These are phyloP conservation scores for Heliconius nattereri DNA, from an alignment of 1,140 invertebrate genomes.

Conservation along the genomic window DNA sequence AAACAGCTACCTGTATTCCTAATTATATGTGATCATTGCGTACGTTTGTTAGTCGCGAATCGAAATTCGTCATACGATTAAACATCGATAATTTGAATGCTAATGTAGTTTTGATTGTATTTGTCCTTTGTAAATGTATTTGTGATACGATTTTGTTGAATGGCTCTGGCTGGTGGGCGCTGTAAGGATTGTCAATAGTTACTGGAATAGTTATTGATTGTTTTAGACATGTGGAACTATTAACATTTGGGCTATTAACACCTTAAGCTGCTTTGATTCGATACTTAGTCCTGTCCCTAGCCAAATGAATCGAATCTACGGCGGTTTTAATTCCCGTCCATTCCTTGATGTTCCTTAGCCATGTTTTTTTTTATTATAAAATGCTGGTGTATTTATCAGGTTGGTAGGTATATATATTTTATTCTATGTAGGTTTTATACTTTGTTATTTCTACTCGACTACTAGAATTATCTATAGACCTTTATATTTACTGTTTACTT, in stretches of 20 bases:
- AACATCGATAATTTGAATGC: conserved; percentile 28
- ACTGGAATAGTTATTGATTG: conserved; percentile 2
- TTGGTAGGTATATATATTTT: too few species aligned
- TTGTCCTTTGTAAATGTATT: conserved; percentile 28
- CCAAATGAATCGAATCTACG: too few species aligned
- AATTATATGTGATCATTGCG: conserved; percentile 60
- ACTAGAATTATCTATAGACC: background rate
- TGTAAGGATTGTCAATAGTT: background rate
- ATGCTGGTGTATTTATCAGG: too few species aligned
- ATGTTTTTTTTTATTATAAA: too few species aligned
- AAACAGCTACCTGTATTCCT: conserved; percentile 40
- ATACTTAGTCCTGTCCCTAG: too few species aligned
- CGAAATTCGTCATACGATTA: conserved; percentile 45
- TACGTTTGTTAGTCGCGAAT: conserved; percentile 45
- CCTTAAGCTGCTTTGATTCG: background rate
- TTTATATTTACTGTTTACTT: conserved; percentile 30
- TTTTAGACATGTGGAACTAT: background rate
- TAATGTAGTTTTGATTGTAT: conserved; percentile 35
- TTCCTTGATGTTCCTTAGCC: too few species aligned
- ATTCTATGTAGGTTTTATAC: too few species aligned
- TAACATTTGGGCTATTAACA: too few species aligned
- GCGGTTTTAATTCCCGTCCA: too few species aligned
- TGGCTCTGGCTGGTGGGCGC: background rate
- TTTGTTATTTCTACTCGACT: too few species aligned
- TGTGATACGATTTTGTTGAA: conserved; percentile 22